Base-by-base conservation (phyloP, 2,888 invertebrate species). In the Thecophora atra region DNA sequence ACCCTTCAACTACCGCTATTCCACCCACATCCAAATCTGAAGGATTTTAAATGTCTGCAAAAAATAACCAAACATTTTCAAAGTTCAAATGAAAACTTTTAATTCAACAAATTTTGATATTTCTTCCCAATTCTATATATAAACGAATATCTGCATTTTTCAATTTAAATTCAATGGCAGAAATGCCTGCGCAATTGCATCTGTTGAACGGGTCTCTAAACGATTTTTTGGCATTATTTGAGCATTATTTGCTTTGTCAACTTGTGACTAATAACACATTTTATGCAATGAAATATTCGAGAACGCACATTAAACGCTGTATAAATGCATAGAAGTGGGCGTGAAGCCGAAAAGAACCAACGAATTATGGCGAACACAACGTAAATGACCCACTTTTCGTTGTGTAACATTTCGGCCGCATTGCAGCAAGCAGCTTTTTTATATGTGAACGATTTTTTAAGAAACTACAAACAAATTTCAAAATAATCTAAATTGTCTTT, bases 351-450 rank as follows among this genome's bases (percentile, higher is more conserved):
- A 11, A 37, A 56, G 21, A 68, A 70, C 70, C 52, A 70, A 21
- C 24, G 37, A 70, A 54, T 62, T 70, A 52, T 63, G 60, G 69
- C 70, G 52, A 37, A 37, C 69, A 51, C 69, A 65, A 66, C 64
- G 72, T 70, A 72, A 70, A 58, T 70, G 69, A 70, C 70, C 70
- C 72, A 72, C 68, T 69, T 72, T 72, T 68, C 21, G 37, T 28
- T 69, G 28, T 4, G 62, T 62, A 65, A 66, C 70, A 73, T 68
- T 68, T 71, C 68, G 64, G 63, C 54, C 44, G 62, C 51, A 70
- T 70, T 70, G 15, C 47, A 24, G 37, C 37, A 37, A 0, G 11
- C 37, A 37, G 37, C 37, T 8, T 37, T 37, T 2, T 2, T 6
- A 37, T 37, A 11, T 11, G 11, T 37, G n/a, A n/a, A n/a, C 11